Evolutionary conservation across 2,797 vertebrate species (phyloP), one percentile per base, ranked within the genome.

Genomic region (Poecilia wingei): DNA sequence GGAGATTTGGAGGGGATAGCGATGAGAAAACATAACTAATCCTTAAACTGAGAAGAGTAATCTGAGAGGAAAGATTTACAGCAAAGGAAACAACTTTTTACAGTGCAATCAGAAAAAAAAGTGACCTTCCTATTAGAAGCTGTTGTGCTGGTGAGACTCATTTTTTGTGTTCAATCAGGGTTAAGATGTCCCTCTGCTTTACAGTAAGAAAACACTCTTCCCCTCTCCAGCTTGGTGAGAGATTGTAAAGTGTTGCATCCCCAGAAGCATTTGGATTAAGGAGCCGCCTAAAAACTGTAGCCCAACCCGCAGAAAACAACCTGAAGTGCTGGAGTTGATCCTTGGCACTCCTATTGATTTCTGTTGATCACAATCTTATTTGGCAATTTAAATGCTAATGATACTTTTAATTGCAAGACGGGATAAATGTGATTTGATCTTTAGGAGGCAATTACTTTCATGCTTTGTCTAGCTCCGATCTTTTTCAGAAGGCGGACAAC

Each of bases 301-400:
- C 75, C 70, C 28, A 9, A 55, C 83, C 75, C 1, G 5, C 59
- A 74, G 75, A 87, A 83, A 86, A 86, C 80, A 81, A 76, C n/a
- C 69, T 82, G 83, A 76, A 84, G 86, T 75, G 79, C 83, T 80
- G 72, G 76, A 80, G 82, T 83, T 86, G 85, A 87, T 93, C 93
- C 87, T 84, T 22, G 12, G 75, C 22, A 86, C 92, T 87, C 90
- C 84, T 90, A 96, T 96, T 94, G 95, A 96, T 95, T 94, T 94
- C 88, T 90, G 86, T 89, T 94, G 94, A 95, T 96, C 94, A 86
- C 93, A 94, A 95, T 95, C 95, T 95, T 94, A 95, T 94, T 94
- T 94, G 92, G 89, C 91, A 93, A 96, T 96, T 96, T 95, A 96
- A 96, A 96, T 96, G 94, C 94, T 95, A 96, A 96, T 96, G 92